These are phyloP conservation scores for Pocillopora verrucosa DNA, from an alignment of 64 coral and sea anemone genomes.

Conservation along the genomic window DNA sequence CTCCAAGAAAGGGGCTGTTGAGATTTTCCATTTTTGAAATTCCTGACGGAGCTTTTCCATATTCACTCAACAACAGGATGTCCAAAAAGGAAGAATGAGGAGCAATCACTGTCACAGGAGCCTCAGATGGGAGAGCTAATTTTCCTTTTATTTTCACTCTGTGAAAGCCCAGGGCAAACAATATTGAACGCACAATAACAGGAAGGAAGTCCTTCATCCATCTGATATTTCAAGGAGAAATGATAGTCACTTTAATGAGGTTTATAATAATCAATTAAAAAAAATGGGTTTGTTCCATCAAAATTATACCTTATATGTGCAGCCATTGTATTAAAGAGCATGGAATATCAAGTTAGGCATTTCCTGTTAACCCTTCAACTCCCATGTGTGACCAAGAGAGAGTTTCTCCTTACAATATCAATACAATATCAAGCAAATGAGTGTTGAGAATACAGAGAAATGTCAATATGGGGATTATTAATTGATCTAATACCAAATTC, in stretches of 20 bases:
- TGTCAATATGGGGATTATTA: too few species aligned
- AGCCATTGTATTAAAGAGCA: too few species aligned
- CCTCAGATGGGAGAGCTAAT: constrained; percentile 33
- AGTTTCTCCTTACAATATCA: too few species aligned
- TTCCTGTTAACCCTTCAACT: too few species aligned
- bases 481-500: too few species aligned
- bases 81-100: constrained; percentile 69
- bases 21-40: constrained; percentile 68
- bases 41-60: constrained; percentile 39
- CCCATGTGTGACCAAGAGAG: too few species aligned
- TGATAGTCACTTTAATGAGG: neutral
- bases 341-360: too few species aligned
- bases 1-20: constrained; percentile 25
- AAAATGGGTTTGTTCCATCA: too few species aligned
- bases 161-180: constrained; percentile 47
- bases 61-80: constrained; percentile 37
- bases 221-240: neutral
- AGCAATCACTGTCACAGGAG: constrained; percentile 46
- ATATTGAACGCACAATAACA: constrained; percentile 2
- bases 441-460: too few species aligned
- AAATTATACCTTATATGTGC: too few species aligned
- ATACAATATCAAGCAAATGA: too few species aligned
- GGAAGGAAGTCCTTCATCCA: constrained; percentile 36
- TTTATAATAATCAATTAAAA: too few species aligned
- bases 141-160: constrained; percentile 50